Base-by-base conservation (phyloP, 2,113 vertebrate genomes). In the Trematocara unimaculatum region DNA sequence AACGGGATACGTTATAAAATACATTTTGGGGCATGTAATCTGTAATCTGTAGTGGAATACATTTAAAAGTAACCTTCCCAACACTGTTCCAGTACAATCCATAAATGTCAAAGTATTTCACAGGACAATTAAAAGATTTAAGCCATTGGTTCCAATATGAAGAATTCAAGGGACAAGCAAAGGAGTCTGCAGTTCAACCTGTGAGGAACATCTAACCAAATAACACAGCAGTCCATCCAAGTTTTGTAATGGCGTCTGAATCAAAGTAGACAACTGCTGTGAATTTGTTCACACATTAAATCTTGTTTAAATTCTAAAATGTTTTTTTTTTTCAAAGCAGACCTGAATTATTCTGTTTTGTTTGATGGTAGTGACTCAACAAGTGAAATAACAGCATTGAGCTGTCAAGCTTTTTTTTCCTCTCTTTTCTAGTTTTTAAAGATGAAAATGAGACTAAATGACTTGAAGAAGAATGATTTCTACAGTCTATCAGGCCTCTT, bases 1-100 rank as follows among this genome's bases (percentile, higher is more conserved):
- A 56, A 29, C 12, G 0, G 1, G 29, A 29, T 29, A 29, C 7
- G 0, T 56, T 56, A 2, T 1, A 3, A 1, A 58, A 58, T 29
- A 56, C 23, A 56, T 56, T 29, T 14, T 56, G 7, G 54, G 3
- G 12, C 23, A 29, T 56, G 54, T 56, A 56, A 1, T 56, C 6
- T 56, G 54, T 55, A 7, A 55, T 26, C 54, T 56, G 55, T 56
- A 56, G 0, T 56, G 23, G 55, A 56, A 29, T 29, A 29, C 12
- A 29, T 56, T 56, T 5, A 29, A 29, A 29, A 56, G 23, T 56
- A 29, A 29, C 55, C 13, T 29, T 29, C 26, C 26, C 7, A 58
- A 15, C 13, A 9, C 55, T 58, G 55, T 58, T 29, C 58, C 1
- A 72, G 7, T 72, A 42, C 13, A 45, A 26, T 72, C 67, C 20